Conservation (phyloP, 2,797 vertebrate genomes). For the Xiphorhynchus erythropygius region DNA sequence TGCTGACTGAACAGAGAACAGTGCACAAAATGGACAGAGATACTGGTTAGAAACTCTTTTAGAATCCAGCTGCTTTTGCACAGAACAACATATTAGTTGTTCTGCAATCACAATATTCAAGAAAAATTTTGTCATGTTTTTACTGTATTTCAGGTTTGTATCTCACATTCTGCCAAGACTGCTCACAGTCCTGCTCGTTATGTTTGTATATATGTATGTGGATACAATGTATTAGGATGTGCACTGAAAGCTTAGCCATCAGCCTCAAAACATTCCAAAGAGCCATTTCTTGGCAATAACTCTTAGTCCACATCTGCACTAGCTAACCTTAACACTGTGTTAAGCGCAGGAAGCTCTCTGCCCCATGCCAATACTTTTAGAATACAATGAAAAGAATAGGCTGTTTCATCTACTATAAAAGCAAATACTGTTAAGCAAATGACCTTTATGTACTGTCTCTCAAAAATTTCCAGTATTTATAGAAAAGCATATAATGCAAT, state of each 20-base stretch:
- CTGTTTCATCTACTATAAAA: background rate
- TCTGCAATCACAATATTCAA: background rate
- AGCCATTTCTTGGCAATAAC: background rate
- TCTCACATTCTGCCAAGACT: background rate
- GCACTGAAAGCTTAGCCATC: background rate
- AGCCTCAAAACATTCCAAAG: background rate
- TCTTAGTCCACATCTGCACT: background rate
- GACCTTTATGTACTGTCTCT: background rate
- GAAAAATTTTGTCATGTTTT: background rate
- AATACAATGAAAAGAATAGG: background rate
- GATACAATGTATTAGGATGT: background rate
- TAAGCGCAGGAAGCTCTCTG: background rate
- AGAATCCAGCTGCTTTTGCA: background rate
- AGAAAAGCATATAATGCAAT: slow-evolving; percentile 41
- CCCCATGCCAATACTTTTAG: background rate
- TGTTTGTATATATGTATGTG: background rate
- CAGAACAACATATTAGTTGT: background rate
- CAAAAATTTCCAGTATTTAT: background rate
- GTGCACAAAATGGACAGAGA: background rate
- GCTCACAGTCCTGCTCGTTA: fast-evolving
- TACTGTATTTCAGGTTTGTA: background rate
- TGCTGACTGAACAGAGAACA: background rate
- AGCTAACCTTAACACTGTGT: background rate
- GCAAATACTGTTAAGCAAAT: slow-evolving; percentile 7
- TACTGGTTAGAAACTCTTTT: background rate